Percentiles rank a stretch among this genome's conserved stretches.
Evolutionary conservation across 2,888 invertebrate species (phyloP).

Genomic region (Amphipoea lucens): DNA sequence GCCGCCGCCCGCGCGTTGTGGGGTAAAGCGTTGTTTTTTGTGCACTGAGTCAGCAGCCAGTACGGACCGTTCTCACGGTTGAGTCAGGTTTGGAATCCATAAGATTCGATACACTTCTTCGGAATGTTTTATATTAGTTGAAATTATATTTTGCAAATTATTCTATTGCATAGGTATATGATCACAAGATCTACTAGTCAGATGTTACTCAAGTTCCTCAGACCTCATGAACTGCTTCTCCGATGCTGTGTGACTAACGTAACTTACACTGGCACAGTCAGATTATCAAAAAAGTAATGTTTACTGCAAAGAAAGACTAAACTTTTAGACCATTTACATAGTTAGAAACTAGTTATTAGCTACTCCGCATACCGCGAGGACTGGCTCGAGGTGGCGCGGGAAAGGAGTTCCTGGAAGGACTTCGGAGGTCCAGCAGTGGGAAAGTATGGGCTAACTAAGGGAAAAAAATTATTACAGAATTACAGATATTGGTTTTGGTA

Average conservation of each 20-base stretch:
- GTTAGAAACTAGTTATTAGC: background rate
- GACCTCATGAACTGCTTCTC: background rate
- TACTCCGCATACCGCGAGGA: background rate
- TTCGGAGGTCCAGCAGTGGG: background rate
- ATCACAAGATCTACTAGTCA: background rate
- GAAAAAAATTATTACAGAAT: background rate
- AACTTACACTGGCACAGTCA: background rate
- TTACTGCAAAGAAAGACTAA: background rate
- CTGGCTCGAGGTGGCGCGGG: background rate
- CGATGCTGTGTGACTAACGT: background rate
- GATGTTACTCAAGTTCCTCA: background rate
- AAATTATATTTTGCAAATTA: background rate
- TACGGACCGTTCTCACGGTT: constrained; percentile 37
- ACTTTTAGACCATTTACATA: background rate
- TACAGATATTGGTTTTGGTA: background rate
- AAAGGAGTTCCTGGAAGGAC: background rate
- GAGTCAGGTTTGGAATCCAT: constrained; percentile 30
- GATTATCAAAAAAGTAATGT: background rate
- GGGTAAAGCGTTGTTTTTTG: constrained; percentile 28
- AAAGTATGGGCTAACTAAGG: background rate
- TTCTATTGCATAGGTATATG: background rate
- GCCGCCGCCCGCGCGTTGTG: too few relatives aligned
- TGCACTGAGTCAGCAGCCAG: constrained; percentile 46
- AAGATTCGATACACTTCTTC: background rate
- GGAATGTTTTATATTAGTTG: background rate